Conservation (phyloP, 2,888 invertebrate species). For the Drosophila longiperda region DNA sequence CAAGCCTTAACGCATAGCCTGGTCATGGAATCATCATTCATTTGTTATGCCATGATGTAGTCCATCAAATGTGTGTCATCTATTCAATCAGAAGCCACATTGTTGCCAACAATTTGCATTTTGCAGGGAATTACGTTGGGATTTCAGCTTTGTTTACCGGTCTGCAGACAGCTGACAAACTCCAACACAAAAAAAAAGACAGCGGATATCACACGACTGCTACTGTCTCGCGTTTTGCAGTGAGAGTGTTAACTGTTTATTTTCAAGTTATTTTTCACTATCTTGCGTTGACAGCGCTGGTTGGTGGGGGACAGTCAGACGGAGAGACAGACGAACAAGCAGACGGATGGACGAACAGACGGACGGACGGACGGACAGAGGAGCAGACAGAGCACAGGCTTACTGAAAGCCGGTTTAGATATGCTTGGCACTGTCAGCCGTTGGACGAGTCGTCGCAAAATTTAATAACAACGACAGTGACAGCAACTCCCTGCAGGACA, state of each 20-base stretch:
- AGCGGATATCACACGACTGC: slow-evolving; percentile 34
- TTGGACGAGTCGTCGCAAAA: slow-evolving; percentile 53
- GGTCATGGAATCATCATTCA: slow-evolving; percentile 10
- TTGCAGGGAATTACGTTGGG: slow-evolving; percentile 35
- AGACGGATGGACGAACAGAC: not conserved
- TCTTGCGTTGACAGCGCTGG: slow-evolving; percentile 60
- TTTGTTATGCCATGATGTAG: slow-evolving; percentile 21
- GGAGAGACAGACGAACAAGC: not conserved
- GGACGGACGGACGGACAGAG: not conserved
- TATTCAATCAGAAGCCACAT: slow-evolving; percentile 49
- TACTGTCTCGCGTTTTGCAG: slow-evolving; percentile 42
- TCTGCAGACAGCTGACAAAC: slow-evolving; percentile 21
- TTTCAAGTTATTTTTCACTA: slow-evolving; percentile 68
- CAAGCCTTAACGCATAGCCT: not conserved
- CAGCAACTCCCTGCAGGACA: slow-evolving; percentile 35
- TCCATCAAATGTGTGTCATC: slow-evolving; percentile 17
- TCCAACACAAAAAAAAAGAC: slow-evolving; percentile 16
- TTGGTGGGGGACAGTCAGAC: not conserved
- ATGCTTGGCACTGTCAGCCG: slow-evolving; percentile 35
- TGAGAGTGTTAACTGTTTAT: slow-evolving; percentile 60
- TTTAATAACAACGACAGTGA: slow-evolving; percentile 57
- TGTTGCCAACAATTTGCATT: slow-evolving; percentile 50
- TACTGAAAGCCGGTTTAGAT: slow-evolving; percentile 56
- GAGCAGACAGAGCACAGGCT: not conserved
- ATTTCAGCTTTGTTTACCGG: slow-evolving; percentile 44